phyloP scores from a whole-genome alignment of 2,797 vertebrate genomes.

The Hybognathus amarus region DNA sequence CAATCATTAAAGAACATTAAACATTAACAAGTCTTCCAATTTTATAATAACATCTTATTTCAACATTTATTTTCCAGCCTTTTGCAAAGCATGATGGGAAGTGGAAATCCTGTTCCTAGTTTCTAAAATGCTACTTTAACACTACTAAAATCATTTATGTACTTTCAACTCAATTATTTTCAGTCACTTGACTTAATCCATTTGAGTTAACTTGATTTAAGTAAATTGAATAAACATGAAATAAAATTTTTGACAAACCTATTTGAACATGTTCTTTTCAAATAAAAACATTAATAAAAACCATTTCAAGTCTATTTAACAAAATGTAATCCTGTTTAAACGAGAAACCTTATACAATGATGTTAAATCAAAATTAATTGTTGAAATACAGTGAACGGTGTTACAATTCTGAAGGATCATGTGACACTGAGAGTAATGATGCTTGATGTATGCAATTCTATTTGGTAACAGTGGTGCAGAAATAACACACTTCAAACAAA shows the following conservation, averaged over 20 bases:
- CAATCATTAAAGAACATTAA: background rate
- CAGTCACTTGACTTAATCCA: too few relatives aligned
- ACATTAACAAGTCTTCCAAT: background rate
- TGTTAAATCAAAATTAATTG: too few relatives aligned
- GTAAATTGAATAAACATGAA: background rate
- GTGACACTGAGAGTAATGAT: too few relatives aligned
- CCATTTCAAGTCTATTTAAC: background rate
- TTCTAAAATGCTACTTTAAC: background rate
- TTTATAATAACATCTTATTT: background rate
- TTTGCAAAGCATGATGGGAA: background rate
- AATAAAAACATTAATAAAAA: background rate
- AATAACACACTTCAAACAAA: background rate
- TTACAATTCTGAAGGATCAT: too few relatives aligned
- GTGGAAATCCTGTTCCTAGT: background rate
- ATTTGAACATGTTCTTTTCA: background rate
- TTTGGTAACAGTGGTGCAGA: background rate
- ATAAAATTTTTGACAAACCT: background rate
- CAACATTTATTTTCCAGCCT: background rate
- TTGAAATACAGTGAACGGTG: too few relatives aligned
- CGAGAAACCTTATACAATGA: too few relatives aligned
- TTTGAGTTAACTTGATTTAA: background rate
- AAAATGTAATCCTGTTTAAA: too few relatives aligned
- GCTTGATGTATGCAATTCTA: background rate
- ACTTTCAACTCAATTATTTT: background rate
- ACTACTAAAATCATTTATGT: background rate